Base-by-base conservation (phyloP, 2,797 vertebrate genomes). In the Pseudochirops corinnae region DNA sequence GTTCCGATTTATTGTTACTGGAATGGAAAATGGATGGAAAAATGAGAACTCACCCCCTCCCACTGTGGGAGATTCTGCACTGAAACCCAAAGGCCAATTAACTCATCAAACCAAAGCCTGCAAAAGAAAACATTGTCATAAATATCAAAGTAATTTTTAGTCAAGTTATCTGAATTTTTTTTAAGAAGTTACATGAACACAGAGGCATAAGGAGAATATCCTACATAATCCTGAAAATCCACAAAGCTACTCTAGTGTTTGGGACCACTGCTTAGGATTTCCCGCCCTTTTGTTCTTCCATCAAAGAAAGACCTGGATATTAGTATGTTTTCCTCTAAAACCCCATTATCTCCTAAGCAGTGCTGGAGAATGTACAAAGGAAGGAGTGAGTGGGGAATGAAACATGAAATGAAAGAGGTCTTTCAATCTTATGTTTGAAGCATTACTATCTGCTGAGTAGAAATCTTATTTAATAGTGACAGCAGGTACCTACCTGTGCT, bases 11-110 rank as follows among this genome's bases (percentile, higher is more conserved):
- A 92, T 50, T 74, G 33, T 82, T 56, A 62, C 94, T 33, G 3
- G 93, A 96, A 94, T 55, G 91, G 52, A 93, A 94, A 92, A 50
- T 55, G 92, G 11, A 94, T 10, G 11, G 93, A 93, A 94, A 94
- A 94, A 55, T 3, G 12, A 31, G 39, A 96, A 99, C 99, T 99
- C 97, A 99, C 99, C 98, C 99, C 98, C 99, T 99, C 99, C 99
- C 99, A 99, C 91, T 99, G 99, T 74, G 99, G 99, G 98, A 99
- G 99, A 98, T 99, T 99, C 98, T 99, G 99, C 96, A 99, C 99
- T 1, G 99, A 99, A 96, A 99, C 98, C 99, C 99, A 99, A 97
- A 99, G 99, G 97, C 98, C 99, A 98, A 99, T 99, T 97, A 99
- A 98, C 98, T 99, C 99, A 98, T 99, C 99, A 97, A 99, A 99